phyloP scores from a whole-genome alignment of 1,140 invertebrate genomes.

The Marisa cornuarietis region DNA sequence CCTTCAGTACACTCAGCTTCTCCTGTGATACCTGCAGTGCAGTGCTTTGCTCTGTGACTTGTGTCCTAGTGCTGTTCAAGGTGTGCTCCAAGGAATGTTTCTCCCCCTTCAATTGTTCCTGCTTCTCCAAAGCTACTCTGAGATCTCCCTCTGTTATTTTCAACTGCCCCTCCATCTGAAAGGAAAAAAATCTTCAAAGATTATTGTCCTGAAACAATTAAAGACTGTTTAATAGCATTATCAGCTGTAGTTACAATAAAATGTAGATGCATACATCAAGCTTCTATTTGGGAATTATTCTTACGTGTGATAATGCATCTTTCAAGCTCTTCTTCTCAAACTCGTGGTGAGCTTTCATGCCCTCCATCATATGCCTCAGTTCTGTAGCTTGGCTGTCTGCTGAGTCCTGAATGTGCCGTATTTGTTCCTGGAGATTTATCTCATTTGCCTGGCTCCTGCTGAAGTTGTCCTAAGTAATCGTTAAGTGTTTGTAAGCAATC shows the following conservation, averaged over 20 bases:
- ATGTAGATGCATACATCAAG: not conserved
- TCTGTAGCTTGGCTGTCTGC: slow-evolving; percentile 38
- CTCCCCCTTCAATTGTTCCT: slow-evolving; percentile 41
- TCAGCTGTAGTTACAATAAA: not conserved
- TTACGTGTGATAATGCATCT: slow-evolving; percentile 47
- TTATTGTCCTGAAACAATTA: too few relatives aligned
- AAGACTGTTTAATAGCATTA: not conserved
- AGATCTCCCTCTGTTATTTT: slow-evolving; percentile 46
- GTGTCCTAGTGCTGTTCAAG: slow-evolving; percentile 36
- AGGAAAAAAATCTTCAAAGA: not conserved
- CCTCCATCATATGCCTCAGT: slow-evolving; percentile 46
- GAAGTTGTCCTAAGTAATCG: slow-evolving; percentile 39
- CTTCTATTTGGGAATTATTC: not conserved
- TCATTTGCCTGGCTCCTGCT: slow-evolving; percentile 44
- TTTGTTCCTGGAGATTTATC: slow-evolving; percentile 42
- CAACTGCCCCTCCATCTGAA: slow-evolving; percentile 46
- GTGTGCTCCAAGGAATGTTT: slow-evolving; percentile 36
- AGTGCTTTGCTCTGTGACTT: slow-evolving; percentile 39
- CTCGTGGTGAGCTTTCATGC: slow-evolving; percentile 48
- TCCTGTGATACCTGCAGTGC: slow-evolving; percentile 42
- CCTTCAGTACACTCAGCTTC: slow-evolving; percentile 33
- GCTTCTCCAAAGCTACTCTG: slow-evolving; percentile 31
- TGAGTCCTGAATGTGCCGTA: slow-evolving; percentile 39
- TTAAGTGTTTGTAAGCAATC: too few relatives aligned
- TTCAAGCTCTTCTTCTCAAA: slow-evolving; percentile 48